Conservation (phyloP, 1,140 invertebrate genomes). For the Aradophagus sp. region DNA sequence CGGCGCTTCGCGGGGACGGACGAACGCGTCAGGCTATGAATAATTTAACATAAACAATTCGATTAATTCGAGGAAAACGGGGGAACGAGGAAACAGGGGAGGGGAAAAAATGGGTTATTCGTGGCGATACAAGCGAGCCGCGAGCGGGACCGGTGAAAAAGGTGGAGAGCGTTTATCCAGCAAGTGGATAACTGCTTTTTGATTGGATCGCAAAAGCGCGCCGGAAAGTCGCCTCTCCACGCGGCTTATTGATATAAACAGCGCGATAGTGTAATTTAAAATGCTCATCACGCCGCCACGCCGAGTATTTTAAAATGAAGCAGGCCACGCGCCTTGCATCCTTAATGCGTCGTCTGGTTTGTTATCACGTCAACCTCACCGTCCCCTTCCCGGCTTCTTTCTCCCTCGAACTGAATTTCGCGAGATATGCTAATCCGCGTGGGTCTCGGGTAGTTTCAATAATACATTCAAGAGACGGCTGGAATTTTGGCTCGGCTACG, state of each 20-base stretch:
- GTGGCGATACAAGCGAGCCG: constrained; percentile 20
- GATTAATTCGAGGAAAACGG: no score
- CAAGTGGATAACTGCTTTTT: constrained; percentile 39
- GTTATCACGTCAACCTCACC: constrained; percentile 18
- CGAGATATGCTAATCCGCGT: constrained; percentile 22
- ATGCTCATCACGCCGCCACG: constrained; percentile 35
- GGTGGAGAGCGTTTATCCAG: neutral
- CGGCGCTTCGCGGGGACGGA: constrained; percentile 20
- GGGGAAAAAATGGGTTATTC: no score
- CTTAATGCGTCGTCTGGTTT: constrained; percentile 29
- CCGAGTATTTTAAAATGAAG: constrained; percentile 44
- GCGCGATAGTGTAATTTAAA: constrained; percentile 26
- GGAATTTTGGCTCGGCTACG: constrained; percentile 1
- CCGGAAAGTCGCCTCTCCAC: constrained; percentile 5
- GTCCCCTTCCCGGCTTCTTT: neutral
- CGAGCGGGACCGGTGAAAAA: constrained; percentile 5
- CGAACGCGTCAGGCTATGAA: constrained; percentile 31
- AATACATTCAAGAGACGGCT: constrained; percentile 4
- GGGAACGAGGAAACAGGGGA: constrained; percentile 4
- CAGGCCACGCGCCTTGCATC: constrained; percentile 17
- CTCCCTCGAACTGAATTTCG: constrained; percentile 8
- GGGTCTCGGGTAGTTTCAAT: constrained; percentile 12
- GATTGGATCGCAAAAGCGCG: constrained; percentile 28
- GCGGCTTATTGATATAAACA: constrained; percentile 45
- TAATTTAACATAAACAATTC: constrained; percentile 35